phyloP scores from a whole-genome alignment of 2,113 vertebrate species.

The Psettodes erumei region DNA sequence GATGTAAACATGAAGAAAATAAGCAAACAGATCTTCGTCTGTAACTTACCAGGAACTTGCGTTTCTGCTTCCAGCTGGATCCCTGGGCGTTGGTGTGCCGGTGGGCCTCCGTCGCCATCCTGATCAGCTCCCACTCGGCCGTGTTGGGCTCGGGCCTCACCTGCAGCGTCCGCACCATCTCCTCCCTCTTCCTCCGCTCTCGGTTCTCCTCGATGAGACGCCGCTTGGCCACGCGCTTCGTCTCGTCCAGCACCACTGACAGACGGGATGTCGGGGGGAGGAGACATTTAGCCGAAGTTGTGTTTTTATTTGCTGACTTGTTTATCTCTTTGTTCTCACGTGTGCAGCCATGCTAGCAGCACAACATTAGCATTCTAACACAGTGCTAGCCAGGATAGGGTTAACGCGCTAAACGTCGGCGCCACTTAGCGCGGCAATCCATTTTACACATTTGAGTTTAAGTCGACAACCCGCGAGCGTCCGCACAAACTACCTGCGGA shows the following conservation, averaged over 20 bases:
- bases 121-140: slow-evolving; percentile 95
- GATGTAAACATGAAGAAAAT: too few relatives aligned
- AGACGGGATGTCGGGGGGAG: neutral
- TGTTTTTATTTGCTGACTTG: too few relatives aligned
- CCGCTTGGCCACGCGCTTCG: slow-evolving; percentile 95
- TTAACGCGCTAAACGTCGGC: too few relatives aligned
- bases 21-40: too few relatives aligned
- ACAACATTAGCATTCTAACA: too few relatives aligned
- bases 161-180: slow-evolving; percentile 93
- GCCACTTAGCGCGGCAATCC: too few relatives aligned
- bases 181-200: slow-evolving; percentile 92
- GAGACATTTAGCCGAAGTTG: neutral
- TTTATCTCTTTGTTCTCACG: too few relatives aligned
- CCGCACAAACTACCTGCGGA: too few relatives aligned
- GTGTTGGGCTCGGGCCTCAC: slow-evolving; percentile 90
- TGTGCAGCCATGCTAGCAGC: too few relatives aligned
- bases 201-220: slow-evolving; percentile 98
- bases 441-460: too few relatives aligned
- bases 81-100: slow-evolving; percentile 97
- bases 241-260: slow-evolving; percentile 95
- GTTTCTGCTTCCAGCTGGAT: slow-evolving; percentile 97
- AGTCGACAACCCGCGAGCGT: neutral
- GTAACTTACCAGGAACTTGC: slow-evolving; percentile 97
- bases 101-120: slow-evolving; percentile 93
- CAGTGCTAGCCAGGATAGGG: too few relatives aligned